Evolutionary conservation across 2,113 vertebrate species (phyloP).

Genomic region (Elephas maximus): DNA sequence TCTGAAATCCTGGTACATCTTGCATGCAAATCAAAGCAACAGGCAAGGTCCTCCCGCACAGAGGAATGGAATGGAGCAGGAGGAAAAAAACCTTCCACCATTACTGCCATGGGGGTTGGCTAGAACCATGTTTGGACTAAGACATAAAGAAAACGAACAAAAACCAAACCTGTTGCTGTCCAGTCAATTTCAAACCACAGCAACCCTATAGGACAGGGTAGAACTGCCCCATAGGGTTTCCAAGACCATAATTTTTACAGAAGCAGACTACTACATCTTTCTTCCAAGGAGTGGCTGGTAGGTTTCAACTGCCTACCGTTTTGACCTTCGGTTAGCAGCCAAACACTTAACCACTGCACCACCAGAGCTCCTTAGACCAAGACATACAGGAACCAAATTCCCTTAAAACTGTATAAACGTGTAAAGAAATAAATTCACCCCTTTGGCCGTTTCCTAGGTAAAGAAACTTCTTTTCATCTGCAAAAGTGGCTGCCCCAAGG

Average conservation of each 20-base stretch:
- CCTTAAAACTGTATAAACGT: conserved; percentile 67
- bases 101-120: neutral
- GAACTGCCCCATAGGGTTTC: neutral
- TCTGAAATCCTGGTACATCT: conserved; percentile 37
- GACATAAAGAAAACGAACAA: conserved; percentile 32
- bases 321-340: neutral
- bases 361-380: conserved; percentile 53
- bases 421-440: conserved; percentile 74
- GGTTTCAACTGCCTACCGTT: neutral
- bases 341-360: neutral
- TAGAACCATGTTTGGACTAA: conserved; percentile 66
- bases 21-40: conserved; percentile 31
- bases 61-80: neutral
- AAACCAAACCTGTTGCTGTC: too few species aligned
- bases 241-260: too few species aligned
- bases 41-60: conserved; percentile 22
- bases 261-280: too few species aligned
- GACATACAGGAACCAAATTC: conserved; percentile 61
- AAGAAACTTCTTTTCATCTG: conserved; percentile 80
- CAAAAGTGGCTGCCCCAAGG: conserved; percentile 77
- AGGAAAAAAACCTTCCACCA: neutral
- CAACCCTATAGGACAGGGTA: neutral
- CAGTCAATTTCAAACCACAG: neutral
- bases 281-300: neutral
- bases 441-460: conserved; percentile 75